Conservation (phyloP, 2,797 vertebrate genomes). For the Pipistrellus nathusii region DNA sequence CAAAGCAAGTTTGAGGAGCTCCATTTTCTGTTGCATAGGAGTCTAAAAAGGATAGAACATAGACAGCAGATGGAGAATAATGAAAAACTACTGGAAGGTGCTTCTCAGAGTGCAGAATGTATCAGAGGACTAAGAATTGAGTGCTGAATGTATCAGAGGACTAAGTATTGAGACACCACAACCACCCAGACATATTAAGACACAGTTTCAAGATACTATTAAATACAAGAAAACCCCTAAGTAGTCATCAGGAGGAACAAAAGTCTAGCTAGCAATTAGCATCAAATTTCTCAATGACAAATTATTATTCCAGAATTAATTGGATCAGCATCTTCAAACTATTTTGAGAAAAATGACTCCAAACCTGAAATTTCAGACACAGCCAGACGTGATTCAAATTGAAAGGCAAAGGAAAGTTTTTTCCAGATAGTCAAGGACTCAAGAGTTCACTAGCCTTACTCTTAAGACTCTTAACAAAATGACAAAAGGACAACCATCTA, state of each 20-base stretch:
- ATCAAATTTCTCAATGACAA: neutral
- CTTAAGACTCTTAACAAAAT: neutral
- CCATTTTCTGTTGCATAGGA: neutral
- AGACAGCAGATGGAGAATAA: neutral
- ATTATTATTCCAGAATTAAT: neutral
- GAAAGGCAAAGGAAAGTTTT: neutral
- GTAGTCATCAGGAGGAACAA: neutral
- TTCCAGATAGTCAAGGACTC: neutral
- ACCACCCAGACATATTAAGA: too few species aligned
- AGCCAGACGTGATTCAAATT: neutral
- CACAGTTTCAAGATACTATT: neutral
- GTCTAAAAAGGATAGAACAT: neutral
- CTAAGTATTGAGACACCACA: neutral
- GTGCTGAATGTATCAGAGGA: neutral
- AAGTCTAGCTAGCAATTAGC: neutral
- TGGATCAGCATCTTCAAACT: neutral
- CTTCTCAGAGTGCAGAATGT: neutral
- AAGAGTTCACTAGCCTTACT: neutral
- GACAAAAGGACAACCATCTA: neutral
- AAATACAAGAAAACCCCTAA: neutral
- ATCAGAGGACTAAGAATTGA: neutral
- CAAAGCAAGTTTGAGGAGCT: neutral
- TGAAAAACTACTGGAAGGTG: neutral
- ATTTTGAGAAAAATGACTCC: neutral
- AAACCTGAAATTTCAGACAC: neutral